A percentile compares a stretch with the other conserved stretches of the same genome.
Evolutionary conservation across 2,888 invertebrate genomes (phyloP).

Genomic region (Myopa testacea): DNA sequence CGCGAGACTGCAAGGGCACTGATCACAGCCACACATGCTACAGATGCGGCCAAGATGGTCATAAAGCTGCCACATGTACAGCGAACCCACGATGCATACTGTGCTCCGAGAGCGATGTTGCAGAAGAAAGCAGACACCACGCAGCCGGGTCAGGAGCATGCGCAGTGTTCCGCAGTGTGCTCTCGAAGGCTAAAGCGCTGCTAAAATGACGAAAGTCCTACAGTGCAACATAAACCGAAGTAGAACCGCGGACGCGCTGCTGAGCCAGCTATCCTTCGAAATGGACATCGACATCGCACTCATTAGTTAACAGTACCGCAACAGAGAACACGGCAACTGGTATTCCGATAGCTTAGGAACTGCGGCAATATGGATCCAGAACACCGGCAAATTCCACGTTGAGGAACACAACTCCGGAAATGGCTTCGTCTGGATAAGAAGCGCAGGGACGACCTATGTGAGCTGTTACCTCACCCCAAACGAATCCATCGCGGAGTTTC

Average conservation of each 20-base stretch:
- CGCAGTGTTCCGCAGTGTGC: background rate
- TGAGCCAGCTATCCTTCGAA: background rate
- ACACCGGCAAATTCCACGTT: background rate
- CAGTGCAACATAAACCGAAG: background rate
- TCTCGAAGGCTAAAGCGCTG: background rate
- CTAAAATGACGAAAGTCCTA: background rate
- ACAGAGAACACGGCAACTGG: background rate
- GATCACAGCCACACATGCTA: too few species aligned
- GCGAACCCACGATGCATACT: too few species aligned
- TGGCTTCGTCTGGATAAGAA: background rate
- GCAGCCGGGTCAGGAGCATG: background rate
- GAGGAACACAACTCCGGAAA: background rate
- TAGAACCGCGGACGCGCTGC: background rate
- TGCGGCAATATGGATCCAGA: background rate
- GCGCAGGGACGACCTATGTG: background rate
- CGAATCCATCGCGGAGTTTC: background rate
- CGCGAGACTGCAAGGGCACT: too few species aligned
- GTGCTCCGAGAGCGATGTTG: background rate
- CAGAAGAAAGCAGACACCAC: background rate
- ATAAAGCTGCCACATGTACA: too few species aligned
- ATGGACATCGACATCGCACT: background rate
- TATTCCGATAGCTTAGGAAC: background rate
- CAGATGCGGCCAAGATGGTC: too few species aligned
- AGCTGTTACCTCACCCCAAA: background rate
- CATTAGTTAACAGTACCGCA: background rate